Percentiles rank a stretch among this genome's conserved stretches.
Conservation (phyloP, 2,888 invertebrate genomes). For the Auanema freiburgensis region DNA sequence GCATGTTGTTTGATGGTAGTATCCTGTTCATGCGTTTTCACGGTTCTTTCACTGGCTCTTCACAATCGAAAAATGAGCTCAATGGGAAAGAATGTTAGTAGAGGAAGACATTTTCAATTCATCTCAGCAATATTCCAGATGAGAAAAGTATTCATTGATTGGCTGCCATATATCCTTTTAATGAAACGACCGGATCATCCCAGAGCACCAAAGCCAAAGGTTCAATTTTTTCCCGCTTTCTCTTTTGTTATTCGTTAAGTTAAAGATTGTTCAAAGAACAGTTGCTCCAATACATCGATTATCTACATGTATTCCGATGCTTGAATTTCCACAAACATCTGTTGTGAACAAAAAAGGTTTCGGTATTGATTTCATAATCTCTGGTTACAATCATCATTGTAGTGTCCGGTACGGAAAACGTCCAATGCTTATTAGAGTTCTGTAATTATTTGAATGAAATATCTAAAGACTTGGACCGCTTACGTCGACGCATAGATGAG, state of each 20-base stretch:
- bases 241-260: conserved; percentile 3
- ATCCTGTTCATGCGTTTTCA: conserved; percentile 47
- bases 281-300: conserved; percentile 38
- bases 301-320: conserved; percentile 39
- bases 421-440: conserved; percentile 29
- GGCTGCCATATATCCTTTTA: conserved; percentile 39
- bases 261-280: conserved; percentile 35
- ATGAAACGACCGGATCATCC: conserved; percentile 47
- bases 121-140: conserved; percentile 24
- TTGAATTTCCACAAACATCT: conserved; percentile 23
- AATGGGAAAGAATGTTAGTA: conserved; percentile 4
- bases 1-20: conserved; percentile 48
- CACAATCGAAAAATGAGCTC: conserved; percentile 31
- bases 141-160: conserved; percentile 45
- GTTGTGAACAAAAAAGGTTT: too few species aligned
- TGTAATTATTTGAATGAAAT: conserved; percentile 30
- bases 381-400: too few species aligned
- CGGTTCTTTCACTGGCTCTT: conserved; percentile 40
- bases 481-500: conserved; percentile 36
- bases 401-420: not conserved
- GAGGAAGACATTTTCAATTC: not conserved
- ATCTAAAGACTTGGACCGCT: conserved; percentile 29
- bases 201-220: conserved; percentile 43
- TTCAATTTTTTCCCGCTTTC: conserved; percentile 5
- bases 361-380: too few species aligned